These are phyloP conservation scores for Neomorphus geoffroyi DNA, from an alignment of 2,797 vertebrate species.

Conservation along the genomic window DNA sequence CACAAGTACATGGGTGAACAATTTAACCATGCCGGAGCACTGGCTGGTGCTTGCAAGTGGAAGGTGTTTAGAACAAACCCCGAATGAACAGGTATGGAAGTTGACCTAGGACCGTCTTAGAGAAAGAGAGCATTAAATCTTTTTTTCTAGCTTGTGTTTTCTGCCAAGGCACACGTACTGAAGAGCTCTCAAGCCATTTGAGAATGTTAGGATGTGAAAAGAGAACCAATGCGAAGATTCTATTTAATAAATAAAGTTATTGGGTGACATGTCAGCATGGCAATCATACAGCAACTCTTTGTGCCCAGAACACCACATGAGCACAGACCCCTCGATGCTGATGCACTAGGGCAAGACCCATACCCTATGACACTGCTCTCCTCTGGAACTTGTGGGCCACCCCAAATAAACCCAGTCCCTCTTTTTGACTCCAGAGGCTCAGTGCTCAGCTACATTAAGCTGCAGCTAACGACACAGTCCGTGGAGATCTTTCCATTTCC, in stretches of 20 bases:
- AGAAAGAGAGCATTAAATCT: not conserved
- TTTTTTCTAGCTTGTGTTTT: not conserved
- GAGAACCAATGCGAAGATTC: not conserved
- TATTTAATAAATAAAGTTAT: not conserved
- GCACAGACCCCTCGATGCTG: not conserved
- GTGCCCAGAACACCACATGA: not conserved
- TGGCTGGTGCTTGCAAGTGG: not conserved
- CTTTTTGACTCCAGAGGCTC: not conserved
- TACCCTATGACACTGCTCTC: not conserved
- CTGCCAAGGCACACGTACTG: not conserved
- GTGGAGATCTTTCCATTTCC: not conserved
- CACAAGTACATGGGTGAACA: not conserved
- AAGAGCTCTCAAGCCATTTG: not conserved
- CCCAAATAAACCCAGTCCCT: not conserved
- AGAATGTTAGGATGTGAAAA: not conserved
- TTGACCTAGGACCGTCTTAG: not conserved
- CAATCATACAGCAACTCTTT: not conserved
- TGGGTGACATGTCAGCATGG: not conserved
- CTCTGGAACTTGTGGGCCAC: fast-evolving
- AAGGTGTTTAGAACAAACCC: not conserved
- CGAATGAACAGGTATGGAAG: not conserved
- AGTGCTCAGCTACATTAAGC: not conserved
- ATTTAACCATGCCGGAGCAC: fast-evolving
- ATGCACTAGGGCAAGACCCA: not conserved
- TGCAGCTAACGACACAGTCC: not conserved